These are phyloP conservation scores for Cyprinodon brontotheroides DNA, from an alignment of 2,113 vertebrate species.

Conservation along the genomic window DNA sequence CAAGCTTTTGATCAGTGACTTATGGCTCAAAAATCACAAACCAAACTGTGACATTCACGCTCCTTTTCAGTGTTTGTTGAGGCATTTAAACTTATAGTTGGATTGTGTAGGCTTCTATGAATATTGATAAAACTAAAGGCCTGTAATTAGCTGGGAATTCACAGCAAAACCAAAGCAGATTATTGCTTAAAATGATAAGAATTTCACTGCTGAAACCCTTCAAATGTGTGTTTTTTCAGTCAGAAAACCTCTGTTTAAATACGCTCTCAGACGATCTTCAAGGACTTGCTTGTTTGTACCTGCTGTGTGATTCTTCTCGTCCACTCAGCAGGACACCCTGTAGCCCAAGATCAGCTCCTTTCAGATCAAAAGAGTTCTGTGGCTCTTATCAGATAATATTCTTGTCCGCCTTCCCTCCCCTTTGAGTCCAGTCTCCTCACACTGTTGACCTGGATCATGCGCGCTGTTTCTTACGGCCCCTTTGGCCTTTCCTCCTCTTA, in stretches of 20 bases:
- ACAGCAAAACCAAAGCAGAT: neutral
- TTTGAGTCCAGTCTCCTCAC: conserved; percentile 66
- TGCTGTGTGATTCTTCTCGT: conserved; percentile 77
- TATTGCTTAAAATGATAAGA: neutral
- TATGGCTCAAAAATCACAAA: conserved; percentile 36
- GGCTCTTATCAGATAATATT: conserved; percentile 81
- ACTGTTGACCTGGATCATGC: conserved; percentile 71
- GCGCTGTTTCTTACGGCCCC: conserved; percentile 69
- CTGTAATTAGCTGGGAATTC: neutral
- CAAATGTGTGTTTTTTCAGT: conserved; percentile 13
- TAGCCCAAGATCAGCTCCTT: conserved; percentile 75
- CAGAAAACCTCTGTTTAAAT: conserved; percentile 49
- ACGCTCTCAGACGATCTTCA: conserved; percentile 66
- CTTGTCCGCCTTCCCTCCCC: conserved; percentile 66
- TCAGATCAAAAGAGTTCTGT: conserved; percentile 79
- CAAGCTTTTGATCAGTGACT: conserved; percentile 71
- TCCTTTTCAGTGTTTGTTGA: conserved; percentile 35
- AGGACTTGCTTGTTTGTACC: conserved; percentile 82
- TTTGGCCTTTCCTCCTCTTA: conserved; percentile 81
- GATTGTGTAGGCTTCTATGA: neutral
- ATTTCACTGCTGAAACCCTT: neutral
- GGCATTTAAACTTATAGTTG: neutral
- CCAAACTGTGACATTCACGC: conserved; percentile 42
- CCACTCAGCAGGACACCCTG: conserved; percentile 79
- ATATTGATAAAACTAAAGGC: neutral